Percentiles rank a stretch among this genome's conserved stretches.
Evolutionary conservation across 2,888 invertebrate genomes (phyloP).

Genomic region (Platycnemis pennipes): DNA sequence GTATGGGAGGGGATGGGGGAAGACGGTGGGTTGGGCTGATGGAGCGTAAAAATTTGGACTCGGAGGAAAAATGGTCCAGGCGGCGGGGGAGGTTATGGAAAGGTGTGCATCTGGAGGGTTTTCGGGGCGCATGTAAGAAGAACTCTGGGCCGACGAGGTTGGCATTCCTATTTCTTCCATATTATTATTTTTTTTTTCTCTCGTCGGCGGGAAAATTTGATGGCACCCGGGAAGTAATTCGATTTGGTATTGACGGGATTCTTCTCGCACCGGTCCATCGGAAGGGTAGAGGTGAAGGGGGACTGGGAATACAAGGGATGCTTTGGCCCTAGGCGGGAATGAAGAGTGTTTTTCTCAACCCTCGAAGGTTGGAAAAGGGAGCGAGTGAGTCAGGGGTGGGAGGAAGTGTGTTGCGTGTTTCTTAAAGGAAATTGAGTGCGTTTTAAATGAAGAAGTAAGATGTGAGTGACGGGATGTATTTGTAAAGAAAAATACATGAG

Average conservation of each 20-base stretch:
- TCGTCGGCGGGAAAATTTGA: slow-evolving; percentile 49
- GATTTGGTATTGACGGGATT: slow-evolving; percentile 63
- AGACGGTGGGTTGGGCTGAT: background rate
- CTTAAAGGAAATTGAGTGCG: background rate
- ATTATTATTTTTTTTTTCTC: background rate
- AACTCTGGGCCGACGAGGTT: background rate
- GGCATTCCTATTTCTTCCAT: background rate
- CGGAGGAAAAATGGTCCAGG: background rate
- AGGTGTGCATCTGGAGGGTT: background rate
- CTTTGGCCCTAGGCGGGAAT: background rate
- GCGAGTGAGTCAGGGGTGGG: background rate
- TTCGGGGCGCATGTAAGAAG: background rate
- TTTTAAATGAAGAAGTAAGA: background rate
- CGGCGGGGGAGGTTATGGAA: background rate
- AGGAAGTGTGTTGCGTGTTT: background rate
- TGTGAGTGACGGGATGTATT: slow-evolving; percentile 1
- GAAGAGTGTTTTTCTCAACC: background rate
- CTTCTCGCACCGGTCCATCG: background rate
- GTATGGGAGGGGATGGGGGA: background rate
- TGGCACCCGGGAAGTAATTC: slow-evolving; percentile 47
- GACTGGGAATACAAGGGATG: background rate
- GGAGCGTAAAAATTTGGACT: background rate
- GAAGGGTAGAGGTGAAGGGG: background rate
- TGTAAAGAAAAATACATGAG: background rate
- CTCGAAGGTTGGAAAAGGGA: background rate